These are phyloP conservation scores for Epistrophella euchroma DNA, from an alignment of 2,888 invertebrate genomes.

Conservation along the genomic window DNA sequence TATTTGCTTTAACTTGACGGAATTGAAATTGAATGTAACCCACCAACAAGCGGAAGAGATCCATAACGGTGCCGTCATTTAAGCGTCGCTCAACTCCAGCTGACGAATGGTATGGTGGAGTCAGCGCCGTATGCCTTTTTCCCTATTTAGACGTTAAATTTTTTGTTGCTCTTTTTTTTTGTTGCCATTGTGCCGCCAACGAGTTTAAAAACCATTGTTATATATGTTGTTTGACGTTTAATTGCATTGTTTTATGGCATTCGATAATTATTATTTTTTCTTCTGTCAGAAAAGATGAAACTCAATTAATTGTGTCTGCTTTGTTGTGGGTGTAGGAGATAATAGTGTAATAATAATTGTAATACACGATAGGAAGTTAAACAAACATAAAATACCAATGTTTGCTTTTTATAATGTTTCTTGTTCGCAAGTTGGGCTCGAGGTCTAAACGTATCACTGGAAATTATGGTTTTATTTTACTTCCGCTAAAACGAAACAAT, in stretches of 20 bases:
- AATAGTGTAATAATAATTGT: conserved; percentile 47
- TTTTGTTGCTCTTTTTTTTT: not conserved
- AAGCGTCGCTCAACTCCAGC: not conserved
- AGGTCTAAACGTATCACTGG: conserved; percentile 13
- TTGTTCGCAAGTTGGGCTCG: conserved; percentile 25
- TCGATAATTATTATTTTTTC: conserved; percentile 42
- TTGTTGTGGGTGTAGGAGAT: conserved; percentile 56
- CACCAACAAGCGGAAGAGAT: conserved; percentile 57
- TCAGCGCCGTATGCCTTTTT: conserved; percentile 25
- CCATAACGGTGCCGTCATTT: conserved; percentile 37
- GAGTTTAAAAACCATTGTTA: conserved; percentile 31
- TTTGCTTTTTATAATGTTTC: conserved; percentile 4
- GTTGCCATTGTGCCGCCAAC: conserved; percentile 9
- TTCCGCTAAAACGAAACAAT: conserved; percentile 19
- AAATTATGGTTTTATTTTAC: conserved; percentile 13
- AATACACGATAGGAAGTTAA: conserved; percentile 43
- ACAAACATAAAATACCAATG: conserved; percentile 10
- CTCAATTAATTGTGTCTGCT: conserved; percentile 51
- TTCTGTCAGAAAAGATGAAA: conserved; percentile 40
- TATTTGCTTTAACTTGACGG: conserved; percentile 38
- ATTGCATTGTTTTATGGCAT: conserved; percentile 57
- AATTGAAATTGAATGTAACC: conserved; percentile 4
- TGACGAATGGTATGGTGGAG: not conserved
- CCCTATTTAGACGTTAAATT: conserved; percentile 23
- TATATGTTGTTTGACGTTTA: conserved; percentile 23